Evolutionary conservation across 2,888 invertebrate genomes (phyloP).

Genomic region (Plusia festucae): DNA sequence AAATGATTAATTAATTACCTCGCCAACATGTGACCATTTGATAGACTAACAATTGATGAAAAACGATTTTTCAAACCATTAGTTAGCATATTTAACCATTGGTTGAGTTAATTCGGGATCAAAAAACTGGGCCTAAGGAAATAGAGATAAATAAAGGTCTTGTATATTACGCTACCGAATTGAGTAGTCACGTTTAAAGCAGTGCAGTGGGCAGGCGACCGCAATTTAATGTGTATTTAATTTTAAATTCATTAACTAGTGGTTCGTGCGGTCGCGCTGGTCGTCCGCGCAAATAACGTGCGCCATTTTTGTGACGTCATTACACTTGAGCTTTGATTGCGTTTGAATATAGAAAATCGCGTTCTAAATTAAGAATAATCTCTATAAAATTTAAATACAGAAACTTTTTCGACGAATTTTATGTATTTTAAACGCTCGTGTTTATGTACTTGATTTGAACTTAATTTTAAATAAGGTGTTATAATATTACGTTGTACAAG

Average conservation of each 20-base stretch:
- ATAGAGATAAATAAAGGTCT: not conserved
- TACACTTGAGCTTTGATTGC: constrained; percentile 10
- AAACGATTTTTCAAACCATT: too few species aligned
- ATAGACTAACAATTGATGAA: too few species aligned
- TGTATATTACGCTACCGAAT: not conserved
- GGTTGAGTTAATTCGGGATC: too few species aligned
- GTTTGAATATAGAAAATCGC: constrained; percentile 9
- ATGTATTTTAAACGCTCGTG: too few species aligned
- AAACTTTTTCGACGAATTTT: not conserved
- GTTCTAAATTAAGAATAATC: not conserved
- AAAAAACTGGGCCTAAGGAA: too few species aligned
- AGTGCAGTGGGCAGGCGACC: constrained; percentile 51
- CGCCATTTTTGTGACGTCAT: constrained; percentile 46
- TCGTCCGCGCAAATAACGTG: constrained; percentile 27
- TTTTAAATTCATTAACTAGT: constrained; percentile 70
- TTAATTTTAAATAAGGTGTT: too few species aligned
- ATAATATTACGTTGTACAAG: too few species aligned
- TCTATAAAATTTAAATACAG: not conserved
- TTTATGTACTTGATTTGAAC: too few species aligned
- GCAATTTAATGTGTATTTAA: constrained; percentile 69
- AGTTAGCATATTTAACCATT: too few species aligned
- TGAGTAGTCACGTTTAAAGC: constrained; percentile 28
- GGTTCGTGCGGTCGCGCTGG: constrained; percentile 49
- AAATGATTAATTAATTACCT: too few species aligned
- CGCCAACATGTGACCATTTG: too few species aligned